A percentile compares a stretch with the other conserved stretches of the same genome.
These are phyloP conservation scores for Tachysurus fulvidraco DNA, from an alignment of 2,113 vertebrate genomes.

Conservation along the genomic window DNA sequence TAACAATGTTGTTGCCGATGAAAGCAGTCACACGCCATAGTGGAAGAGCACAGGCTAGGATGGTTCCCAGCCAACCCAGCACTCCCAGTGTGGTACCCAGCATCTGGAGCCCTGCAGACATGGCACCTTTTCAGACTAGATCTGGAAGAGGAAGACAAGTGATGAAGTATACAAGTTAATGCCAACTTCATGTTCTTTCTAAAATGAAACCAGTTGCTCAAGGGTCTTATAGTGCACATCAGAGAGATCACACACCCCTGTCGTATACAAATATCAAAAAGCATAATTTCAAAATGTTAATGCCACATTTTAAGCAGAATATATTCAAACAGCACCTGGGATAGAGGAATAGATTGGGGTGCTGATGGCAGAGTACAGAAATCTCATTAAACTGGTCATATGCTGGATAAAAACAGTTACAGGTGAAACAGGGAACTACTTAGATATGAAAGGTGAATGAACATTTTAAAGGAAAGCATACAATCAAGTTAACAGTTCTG, in stretches of 20 bases:
- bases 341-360: not conserved
- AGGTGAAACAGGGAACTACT: not conserved
- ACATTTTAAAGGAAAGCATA: no score
- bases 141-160: not conserved
- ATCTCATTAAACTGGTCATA: not conserved
- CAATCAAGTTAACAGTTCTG: not conserved
- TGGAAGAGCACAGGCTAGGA: constrained; percentile 77
- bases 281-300: not conserved
- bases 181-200: not conserved
- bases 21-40: constrained; percentile 82
- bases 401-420: no score
- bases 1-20: constrained; percentile 81
- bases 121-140: not conserved
- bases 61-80: constrained; percentile 76
- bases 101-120: constrained; percentile 80
- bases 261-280: not conserved
- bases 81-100: constrained; percentile 69
- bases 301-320: not conserved
- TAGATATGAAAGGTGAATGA: not conserved
- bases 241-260: not conserved
- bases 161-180: not conserved
- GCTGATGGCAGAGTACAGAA: not conserved
- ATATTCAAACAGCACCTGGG: not conserved
- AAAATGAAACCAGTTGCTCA: not conserved
- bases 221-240: not conserved